Evolutionary conservation across 2,113 vertebrate genomes (phyloP), one percentile per base, ranked within the genome.

Genomic region (Pygoscelis antarcticus): DNA sequence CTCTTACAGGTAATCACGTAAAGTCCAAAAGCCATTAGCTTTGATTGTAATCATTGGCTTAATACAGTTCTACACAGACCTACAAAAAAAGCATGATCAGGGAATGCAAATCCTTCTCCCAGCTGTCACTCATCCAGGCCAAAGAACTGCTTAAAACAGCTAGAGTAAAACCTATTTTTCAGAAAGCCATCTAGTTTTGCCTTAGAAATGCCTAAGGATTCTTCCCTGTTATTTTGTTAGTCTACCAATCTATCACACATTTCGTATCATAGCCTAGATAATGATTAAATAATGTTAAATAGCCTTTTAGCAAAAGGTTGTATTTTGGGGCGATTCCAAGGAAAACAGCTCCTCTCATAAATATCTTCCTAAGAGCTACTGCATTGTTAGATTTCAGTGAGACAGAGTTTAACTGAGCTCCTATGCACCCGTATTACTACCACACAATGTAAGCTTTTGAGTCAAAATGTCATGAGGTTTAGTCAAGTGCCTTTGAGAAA

Each of bases 11-110:
- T 76, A 93, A 95, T 91, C 78, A 95, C 0, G 0, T 44, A 57
- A 93, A 91, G 62, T 90, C 95, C 92, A 93, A 95, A 93, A 94
- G 25, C 65, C 87, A 94, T 95, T 94, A 96, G 36, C 49, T 96
- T 93, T 96, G 81, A 90, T 88, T 96, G 54, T 82, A 90, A 90
- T 85, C 78, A 85, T 87, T 93, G 54, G 36, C 58, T 96, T 96
- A 95, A 94, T 70, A 87, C 34, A 42, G 54, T 82, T 96, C 66
- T 94, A 49, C 40, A 75, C 38, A 69, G 57, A 22, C 64, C 69
- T 78, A 89, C 79, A 84, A 90, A 47, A 65, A 92, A 92, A 88
- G 2, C 58, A 46, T 38, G 64, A 87, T 85, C 77, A 79, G 76
- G 42, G 81, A 94, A 96, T 75, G 55, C 57, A 96, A 91, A 84